Base-by-base conservation (phyloP, 2,888 invertebrate genomes). In the Neocrepidodera transversa region DNA sequence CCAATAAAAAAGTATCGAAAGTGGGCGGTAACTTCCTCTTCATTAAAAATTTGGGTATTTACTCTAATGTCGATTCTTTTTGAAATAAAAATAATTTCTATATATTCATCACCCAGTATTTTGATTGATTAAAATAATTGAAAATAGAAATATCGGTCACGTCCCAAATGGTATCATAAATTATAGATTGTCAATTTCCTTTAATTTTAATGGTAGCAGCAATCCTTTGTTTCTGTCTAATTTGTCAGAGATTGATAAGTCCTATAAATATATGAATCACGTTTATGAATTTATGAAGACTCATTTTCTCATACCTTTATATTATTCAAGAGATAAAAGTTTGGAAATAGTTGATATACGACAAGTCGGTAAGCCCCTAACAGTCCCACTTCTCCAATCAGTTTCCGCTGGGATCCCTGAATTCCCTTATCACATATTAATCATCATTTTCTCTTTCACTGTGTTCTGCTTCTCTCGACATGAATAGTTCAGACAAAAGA, bases 401-500 rank as follows among this genome's bases (percentile, higher is more conserved):
- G 63, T 58, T 65, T 62, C 60, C 61, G 61, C 23, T 55, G 69
- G 68, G 64, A 60, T 40, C 58, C 54, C 52, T 61, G 62, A 62
- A 69, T 65, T 68, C 69, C 67, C 69, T 65, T 64, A 67, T 68
- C 66, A 65, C 64, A 62, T 69, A 69, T 69, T 69, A 69, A 69
- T 68, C 60, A 23, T 23, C 23, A 54, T 61, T 59, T 50, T 40
- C 54, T 56, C 48, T 55, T 50, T 47, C 42, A 23, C 55, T 36
- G 28, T 51, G 17, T 30, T 47, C 38, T 23, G 55, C 14, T 47
- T 54, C 45, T 26, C 35, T 23, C 38, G 45, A 38, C 43, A 43
- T 32, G 50, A 26, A 38, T 38, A 11, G 7, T 38, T 38, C 38
- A 38, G 38, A 38, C 10, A 3, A 45, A 43, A 14, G 26, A 26